Evolutionary conservation across 2,888 invertebrate genomes (phyloP).

Genomic region (Oscheius sp.): DNA sequence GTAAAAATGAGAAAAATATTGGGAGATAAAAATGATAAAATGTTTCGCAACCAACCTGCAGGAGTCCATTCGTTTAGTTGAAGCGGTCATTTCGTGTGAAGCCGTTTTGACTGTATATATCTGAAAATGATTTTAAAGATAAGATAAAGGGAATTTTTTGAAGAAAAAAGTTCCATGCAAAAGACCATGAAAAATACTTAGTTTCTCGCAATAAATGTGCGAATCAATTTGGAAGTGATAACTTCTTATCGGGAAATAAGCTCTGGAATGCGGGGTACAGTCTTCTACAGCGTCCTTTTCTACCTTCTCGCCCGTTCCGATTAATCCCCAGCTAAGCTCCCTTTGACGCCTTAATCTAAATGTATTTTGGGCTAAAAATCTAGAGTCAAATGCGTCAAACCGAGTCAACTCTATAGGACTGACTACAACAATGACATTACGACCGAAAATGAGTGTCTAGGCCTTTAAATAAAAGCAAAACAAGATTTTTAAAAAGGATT

Average conservation of each 20-base stretch:
- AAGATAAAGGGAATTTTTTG: not conserved
- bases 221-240: constrained; percentile 24
- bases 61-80: constrained; percentile 24
- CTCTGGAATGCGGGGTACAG: constrained; percentile 27
- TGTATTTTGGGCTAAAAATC: too few relatives aligned
- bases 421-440: not conserved
- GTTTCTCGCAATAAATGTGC: not conserved
- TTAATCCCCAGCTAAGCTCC: not conserved
- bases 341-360: not conserved
- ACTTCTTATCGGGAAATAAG: constrained; percentile 22
- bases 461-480: too few relatives aligned
- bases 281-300: constrained; percentile 6
- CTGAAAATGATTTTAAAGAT: not conserved
- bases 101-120: not conserved
- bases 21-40: too few relatives aligned
- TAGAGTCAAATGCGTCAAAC: too few relatives aligned
- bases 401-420: not conserved
- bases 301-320: not conserved
- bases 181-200: not conserved
- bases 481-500: too few relatives aligned
- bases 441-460: too few relatives aligned
- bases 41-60: constrained; percentile 17
- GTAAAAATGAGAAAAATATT: too few relatives aligned
- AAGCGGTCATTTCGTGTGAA: not conserved
- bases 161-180: too few relatives aligned